Evolutionary conservation across 2,113 vertebrate genomes (phyloP).

Genomic region (Entomyzon cyanotis): DNA sequence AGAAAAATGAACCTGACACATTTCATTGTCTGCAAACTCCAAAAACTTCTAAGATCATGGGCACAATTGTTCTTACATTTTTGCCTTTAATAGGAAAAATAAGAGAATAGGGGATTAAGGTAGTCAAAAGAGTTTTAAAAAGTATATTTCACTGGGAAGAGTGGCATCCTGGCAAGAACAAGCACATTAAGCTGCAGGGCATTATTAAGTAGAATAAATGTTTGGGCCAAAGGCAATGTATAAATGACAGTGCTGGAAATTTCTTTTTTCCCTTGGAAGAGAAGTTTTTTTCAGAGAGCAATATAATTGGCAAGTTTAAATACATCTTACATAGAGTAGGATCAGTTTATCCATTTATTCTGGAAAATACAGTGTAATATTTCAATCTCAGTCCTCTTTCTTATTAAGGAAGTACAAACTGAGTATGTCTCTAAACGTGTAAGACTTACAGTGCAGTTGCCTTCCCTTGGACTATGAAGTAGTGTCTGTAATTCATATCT

Average conservation of each 20-base stretch:
- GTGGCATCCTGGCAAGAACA: slow-evolving; percentile 45
- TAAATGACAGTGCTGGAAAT: slow-evolving; percentile 12
- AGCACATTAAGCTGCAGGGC: slow-evolving; percentile 26
- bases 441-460: background rate
- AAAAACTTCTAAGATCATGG: background rate
- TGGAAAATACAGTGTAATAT: background rate
- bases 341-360: background rate
- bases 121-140: slow-evolving; percentile 41
- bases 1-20: background rate
- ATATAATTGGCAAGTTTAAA: slow-evolving; percentile 17
- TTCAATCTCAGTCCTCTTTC: background rate
- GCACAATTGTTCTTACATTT: background rate
- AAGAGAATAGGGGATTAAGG: background rate
- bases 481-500: background rate
- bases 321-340: background rate
- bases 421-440: background rate
- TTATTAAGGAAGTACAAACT: background rate
- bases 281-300: background rate
- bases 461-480: background rate
- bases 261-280: background rate
- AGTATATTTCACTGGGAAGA: slow-evolving; percentile 2
- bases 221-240: slow-evolving; percentile 1
- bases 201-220: slow-evolving; percentile 32
- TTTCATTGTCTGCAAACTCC: background rate
- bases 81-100: slow-evolving; percentile 15